Percentiles rank a stretch among this genome's conserved stretches.
These are phyloP conservation scores for Gallinago jamesoni DNA, from an alignment of 2,113 vertebrate species.

Conservation along the genomic window DNA sequence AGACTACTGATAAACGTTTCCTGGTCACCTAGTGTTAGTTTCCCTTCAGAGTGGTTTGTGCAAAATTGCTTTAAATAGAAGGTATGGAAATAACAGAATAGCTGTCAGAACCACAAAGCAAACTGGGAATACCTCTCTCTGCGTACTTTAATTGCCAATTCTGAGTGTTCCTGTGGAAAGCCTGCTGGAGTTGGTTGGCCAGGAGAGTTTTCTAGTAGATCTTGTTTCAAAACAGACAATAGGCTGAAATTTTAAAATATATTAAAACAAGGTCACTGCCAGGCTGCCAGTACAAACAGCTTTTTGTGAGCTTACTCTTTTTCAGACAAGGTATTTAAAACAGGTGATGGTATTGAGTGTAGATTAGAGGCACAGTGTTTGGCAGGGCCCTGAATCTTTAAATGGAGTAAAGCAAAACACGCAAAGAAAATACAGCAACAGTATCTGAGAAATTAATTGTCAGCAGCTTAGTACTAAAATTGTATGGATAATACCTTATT, in stretches of 20 bases:
- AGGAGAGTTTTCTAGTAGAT: not conserved
- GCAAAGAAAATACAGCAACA: conserved; percentile 47
- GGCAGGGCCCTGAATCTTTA: conserved; percentile 47
- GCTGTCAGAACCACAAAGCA: not conserved
- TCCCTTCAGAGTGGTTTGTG: not conserved
- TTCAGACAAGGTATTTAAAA: conserved; percentile 62
- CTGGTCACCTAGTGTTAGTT: not conserved
- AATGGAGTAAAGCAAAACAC: conserved; percentile 45
- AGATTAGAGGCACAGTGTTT: conserved; percentile 55
- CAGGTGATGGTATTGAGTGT: conserved; percentile 33
- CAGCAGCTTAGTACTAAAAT: conserved; percentile 27
- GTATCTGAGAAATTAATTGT: conserved; percentile 46
- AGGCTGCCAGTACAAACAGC: conserved; percentile 52
- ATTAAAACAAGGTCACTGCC: conserved; percentile 22
- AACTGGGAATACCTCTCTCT: not conserved
- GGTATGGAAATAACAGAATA: not conserved
- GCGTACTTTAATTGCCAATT: not conserved
- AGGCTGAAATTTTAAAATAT: not conserved
- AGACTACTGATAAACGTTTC: not conserved
- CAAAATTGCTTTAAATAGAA: not conserved
- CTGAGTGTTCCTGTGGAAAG: not conserved
- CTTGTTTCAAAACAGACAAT: not conserved
- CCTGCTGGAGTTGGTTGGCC: not conserved
- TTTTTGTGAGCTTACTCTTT: conserved; percentile 51
- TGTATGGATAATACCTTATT: conserved; percentile 24